These are phyloP conservation scores for Heteromyza rotundicornis DNA, from an alignment of 2,888 invertebrate species.

Conservation along the genomic window DNA sequence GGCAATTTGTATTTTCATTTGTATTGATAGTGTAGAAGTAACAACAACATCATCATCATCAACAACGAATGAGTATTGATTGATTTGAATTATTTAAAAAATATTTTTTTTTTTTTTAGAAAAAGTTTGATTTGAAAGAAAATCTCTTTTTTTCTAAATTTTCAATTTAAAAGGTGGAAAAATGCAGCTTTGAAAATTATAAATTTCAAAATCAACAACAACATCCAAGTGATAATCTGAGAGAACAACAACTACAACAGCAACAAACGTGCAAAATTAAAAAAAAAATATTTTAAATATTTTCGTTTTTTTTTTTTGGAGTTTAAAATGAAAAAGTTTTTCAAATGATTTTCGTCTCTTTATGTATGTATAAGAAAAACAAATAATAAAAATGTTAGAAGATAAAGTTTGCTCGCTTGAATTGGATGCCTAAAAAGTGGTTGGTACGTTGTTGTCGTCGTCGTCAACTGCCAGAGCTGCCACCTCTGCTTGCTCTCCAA, in stretches of 20 bases:
- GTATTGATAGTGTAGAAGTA: conserved; percentile 30
- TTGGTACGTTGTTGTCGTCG: conserved; percentile 24
- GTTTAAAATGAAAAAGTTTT: too few species aligned
- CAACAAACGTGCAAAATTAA: conserved; percentile 49
- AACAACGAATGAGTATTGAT: conserved; percentile 40
- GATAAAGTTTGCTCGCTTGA: background rate
- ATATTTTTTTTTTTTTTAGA: conserved; percentile 7
- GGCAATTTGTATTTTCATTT: background rate
- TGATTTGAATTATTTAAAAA: conserved; percentile 7
- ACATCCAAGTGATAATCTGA: conserved; percentile 1
- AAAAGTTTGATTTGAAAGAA: conserved; percentile 5
- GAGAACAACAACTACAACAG: conserved; percentile 34
- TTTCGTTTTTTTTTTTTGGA: too few species aligned
- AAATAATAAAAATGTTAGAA: too few species aligned
- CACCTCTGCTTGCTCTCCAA: conserved; percentile 38
- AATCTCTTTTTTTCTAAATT: conserved; percentile 10
- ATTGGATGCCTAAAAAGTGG: background rate
- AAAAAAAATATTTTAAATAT: conserved; percentile 11
- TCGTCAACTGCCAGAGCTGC: conserved; percentile 38
- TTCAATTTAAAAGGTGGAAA: conserved; percentile 14
- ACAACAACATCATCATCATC: conserved; percentile 42
- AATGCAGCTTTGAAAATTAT: conserved; percentile 11
- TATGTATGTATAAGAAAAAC: too few species aligned
- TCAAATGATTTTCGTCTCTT: too few species aligned
- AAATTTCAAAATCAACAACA: conserved; percentile 5